phyloP scores from a whole-genome alignment of 2,113 vertebrate species.

The Malurus elegans region DNA sequence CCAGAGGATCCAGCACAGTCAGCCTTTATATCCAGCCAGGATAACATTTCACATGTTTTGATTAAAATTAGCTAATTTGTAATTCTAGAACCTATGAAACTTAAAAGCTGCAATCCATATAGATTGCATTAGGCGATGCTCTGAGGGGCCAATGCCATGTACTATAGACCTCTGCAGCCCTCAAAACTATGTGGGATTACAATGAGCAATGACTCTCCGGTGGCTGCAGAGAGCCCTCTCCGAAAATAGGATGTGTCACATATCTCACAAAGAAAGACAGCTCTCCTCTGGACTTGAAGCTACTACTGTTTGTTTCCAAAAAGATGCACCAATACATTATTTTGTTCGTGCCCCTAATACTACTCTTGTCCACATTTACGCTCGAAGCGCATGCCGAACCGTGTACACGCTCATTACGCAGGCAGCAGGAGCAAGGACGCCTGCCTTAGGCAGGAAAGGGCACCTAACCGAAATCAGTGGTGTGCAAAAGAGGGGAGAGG shows the following conservation, averaged over 20 bases:
- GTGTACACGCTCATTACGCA: not conserved
- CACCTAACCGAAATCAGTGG: not conserved
- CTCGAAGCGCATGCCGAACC: not conserved
- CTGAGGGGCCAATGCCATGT: conserved; percentile 67
- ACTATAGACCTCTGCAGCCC: conserved; percentile 42
- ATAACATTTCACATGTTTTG: conserved; percentile 98
- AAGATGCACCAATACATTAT: not conserved
- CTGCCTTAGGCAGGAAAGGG: conserved; percentile 17
- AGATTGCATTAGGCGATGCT: conserved; percentile 74
- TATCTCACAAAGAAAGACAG: not conserved
- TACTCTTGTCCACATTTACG: not conserved
- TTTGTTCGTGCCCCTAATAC: not conserved
- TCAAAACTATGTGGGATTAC: conserved; percentile 31
- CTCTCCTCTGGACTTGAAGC: not conserved
- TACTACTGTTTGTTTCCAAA: not conserved
- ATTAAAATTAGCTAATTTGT: conserved; percentile 99
- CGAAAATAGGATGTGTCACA: conserved; percentile 43
- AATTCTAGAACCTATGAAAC: conserved; percentile 94
- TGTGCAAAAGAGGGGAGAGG: not conserved
- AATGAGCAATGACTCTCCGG: not conserved
- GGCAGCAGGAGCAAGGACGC: not conserved
- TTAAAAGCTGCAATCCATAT: conserved; percentile 90
- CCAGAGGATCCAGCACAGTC: conserved; percentile 90
- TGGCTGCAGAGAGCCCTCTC: not conserved
- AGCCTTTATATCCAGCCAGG: conserved; percentile 94